phyloP scores from a whole-genome alignment of 2,888 invertebrate genomes.

The Halictus quadricinctus region DNA sequence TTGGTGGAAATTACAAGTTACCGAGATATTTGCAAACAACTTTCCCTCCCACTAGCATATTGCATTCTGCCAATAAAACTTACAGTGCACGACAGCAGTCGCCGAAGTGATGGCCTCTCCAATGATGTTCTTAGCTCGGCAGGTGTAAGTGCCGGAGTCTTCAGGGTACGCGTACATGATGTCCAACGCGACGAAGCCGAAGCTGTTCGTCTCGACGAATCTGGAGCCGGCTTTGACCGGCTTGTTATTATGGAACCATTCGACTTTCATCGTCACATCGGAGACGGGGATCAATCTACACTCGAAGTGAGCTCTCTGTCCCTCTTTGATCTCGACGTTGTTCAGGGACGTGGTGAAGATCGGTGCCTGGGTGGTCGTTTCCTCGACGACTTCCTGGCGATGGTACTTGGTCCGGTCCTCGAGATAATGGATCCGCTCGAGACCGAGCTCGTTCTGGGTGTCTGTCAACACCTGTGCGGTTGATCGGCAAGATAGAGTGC shows the following conservation, averaged over 20 bases:
- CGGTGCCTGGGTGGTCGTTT: conserved; percentile 94
- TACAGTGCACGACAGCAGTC: conserved; percentile 91
- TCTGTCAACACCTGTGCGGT: conserved; percentile 92
- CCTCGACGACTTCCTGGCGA: conserved; percentile 89
- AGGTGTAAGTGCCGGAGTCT: conserved; percentile 97
- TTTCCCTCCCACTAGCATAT: too few species aligned
- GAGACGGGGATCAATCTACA: conserved; percentile 96
- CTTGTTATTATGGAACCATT: conserved; percentile 97
- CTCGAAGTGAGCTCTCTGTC: conserved; percentile 97
- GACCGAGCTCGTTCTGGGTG: conserved; percentile 93
- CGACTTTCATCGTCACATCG: conserved; percentile 95
- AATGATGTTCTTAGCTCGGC: conserved; percentile 94
- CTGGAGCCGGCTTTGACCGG: conserved; percentile 96
- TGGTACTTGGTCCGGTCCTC: conserved; percentile 93
- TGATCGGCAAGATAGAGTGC: conserved; percentile 88
- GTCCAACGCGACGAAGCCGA: conserved; percentile 98
- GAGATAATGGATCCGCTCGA: conserved; percentile 94
- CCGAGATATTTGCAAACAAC: too few species aligned
- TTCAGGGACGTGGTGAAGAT: conserved; percentile 96
- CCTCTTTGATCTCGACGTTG: conserved; percentile 96
- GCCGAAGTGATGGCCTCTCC: conserved; percentile 97
- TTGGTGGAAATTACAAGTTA: too few species aligned
- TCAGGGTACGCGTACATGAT: conserved; percentile 97
- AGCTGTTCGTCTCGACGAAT: conserved; percentile 97
- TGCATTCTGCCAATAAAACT: conserved; percentile 71